Evolutionary conservation across 1,140 invertebrate species (phyloP).

Genomic region (Alviniconcha marisindica): DNA sequence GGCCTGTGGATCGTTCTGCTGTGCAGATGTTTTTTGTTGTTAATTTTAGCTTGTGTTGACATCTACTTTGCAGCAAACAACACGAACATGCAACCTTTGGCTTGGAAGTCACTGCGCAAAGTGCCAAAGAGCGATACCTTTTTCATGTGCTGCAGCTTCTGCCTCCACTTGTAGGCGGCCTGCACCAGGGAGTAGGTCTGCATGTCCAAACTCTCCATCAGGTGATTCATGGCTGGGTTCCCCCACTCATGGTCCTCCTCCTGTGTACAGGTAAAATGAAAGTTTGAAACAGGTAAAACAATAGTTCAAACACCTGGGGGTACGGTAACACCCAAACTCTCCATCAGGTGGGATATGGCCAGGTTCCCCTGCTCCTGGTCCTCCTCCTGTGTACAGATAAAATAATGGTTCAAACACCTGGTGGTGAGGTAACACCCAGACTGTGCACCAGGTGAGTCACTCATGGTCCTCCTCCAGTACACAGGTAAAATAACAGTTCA

Average conservation of each 20-base stretch:
- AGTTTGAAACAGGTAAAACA: not conserved
- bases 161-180: conserved; percentile 73
- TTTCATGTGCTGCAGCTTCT: conserved; percentile 55
- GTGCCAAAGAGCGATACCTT: conserved; percentile 42
- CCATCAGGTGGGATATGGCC: conserved; percentile 5
- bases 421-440: not conserved
- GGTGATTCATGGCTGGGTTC: conserved; percentile 41
- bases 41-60: no score
- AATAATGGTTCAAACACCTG: not conserved
- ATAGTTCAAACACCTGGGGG: not conserved
- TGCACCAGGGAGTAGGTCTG: conserved; percentile 64
- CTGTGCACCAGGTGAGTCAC: no score
- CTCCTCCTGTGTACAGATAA: conserved; percentile 82
- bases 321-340: not conserved
- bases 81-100: not conserved
- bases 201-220: conserved; percentile 57
- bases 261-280: conserved; percentile 73
- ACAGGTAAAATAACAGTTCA: not conserved
- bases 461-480: not conserved
- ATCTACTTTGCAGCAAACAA: not conserved
- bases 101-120: not conserved
- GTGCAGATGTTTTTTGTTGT: no score
- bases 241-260: conserved; percentile 81
- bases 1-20: no score
- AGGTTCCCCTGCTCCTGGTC: conserved; percentile 73